phyloP scores from a whole-genome alignment of 2,113 vertebrate genomes.

The Cheirogaleus medius region DNA sequence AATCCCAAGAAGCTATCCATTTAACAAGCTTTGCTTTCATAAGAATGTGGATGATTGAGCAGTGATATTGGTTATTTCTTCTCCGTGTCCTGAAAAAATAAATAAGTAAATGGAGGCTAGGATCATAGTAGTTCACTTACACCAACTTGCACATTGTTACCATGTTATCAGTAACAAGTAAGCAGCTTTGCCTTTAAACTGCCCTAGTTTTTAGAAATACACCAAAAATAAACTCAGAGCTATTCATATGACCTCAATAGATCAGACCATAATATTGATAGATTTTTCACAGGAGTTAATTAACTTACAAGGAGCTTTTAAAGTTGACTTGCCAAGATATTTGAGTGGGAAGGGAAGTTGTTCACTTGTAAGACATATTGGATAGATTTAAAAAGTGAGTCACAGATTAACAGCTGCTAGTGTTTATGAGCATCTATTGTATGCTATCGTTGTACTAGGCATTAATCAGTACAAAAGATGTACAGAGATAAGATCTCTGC shows the following conservation, averaged over 20 bases:
- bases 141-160: background rate
- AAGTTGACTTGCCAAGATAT: background rate
- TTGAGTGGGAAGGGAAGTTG: background rate
- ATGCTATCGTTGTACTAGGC: background rate
- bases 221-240: background rate
- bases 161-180: background rate
- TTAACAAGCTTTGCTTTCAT: background rate
- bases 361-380: background rate
- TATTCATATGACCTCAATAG: background rate
- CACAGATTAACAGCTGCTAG: background rate
- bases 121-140: background rate
- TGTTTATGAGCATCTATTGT: background rate
- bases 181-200: slow-evolving; percentile 18
- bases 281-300: background rate
- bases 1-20: background rate
- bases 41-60: background rate
- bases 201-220: background rate
- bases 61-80: background rate
- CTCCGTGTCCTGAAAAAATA: background rate
- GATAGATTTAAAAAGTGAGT: background rate
- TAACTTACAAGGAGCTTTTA: background rate
- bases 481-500: background rate
- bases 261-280: background rate
- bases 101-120: background rate
- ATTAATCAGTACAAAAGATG: background rate